Evolutionary conservation across 2,888 invertebrate genomes (phyloP), one percentile per base, ranked within the genome.

Genomic region (Xestia ashworthii): DNA sequence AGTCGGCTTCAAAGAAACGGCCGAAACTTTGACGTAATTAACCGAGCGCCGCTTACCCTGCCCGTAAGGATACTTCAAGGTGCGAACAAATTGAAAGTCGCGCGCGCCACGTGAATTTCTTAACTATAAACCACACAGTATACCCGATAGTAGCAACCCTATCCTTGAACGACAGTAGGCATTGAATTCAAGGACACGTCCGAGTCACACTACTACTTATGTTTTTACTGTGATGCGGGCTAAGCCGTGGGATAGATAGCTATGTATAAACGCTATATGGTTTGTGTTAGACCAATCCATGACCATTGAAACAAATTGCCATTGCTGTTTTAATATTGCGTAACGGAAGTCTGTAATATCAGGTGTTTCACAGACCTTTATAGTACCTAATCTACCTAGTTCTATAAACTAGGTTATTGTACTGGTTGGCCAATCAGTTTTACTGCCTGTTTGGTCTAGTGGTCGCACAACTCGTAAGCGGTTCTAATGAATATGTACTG

Each of bases 301-400:
- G 25, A 1, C 55, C 50, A 82, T 50, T 19, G 48, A 60, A 73
- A 55, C 25, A 25, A 8, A 46, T 62, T 62, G 62, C 48, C 22
- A 69, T 65, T 62, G 70, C 80, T 38, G 32, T 78, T 68, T 60
- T 82, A 82, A 83, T n/a, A n/a, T 83, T 82, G 58, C 62, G 5
- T 14, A 50, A n/a, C 58, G 84, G 82, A 83, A 74, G 74, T 58
- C 22, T 22, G 58, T 50, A 70, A 78, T 70, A 46, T 25, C n/a
- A 60, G 46, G 46, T 71, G 32, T 82, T 71, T 58, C 46, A 8
- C 14, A 76, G 50, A 71, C 62, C 67, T 58, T 38, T 48, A 46
- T 46, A 60, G 44, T 53, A 66, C 44, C 41, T n/a, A 62, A 22
- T 50, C 11, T 58, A 68, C 41, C 67, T 32, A 55, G 46, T 44